A percentile compares a stretch with the other conserved stretches of the same genome.
Conservation (phyloP, 1,140 invertebrate genomes). For the Apis cerana region DNA sequence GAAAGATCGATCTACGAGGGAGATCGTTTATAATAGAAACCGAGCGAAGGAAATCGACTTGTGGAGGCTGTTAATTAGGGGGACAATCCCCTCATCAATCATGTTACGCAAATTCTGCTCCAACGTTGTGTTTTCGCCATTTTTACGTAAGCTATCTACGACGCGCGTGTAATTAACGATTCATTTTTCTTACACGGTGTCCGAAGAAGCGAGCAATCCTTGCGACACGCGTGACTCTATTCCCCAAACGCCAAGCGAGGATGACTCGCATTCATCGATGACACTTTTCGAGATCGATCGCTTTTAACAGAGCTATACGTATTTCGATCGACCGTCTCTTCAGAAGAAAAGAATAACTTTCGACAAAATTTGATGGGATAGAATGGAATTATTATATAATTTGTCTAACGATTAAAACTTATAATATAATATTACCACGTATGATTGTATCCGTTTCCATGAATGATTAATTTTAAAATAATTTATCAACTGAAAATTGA, state of each 20-base stretch:
- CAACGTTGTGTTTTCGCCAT: not conserved
- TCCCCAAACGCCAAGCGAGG: slow-evolving; percentile 47
- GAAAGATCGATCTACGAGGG: not conserved
- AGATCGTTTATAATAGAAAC: not conserved
- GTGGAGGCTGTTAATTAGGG: slow-evolving; percentile 2
- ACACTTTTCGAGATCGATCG: slow-evolving; percentile 37
- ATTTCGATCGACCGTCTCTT: not conserved
- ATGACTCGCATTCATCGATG: slow-evolving; percentile 32
- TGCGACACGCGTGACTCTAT: slow-evolving; percentile 60
- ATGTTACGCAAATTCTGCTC: slow-evolving; percentile 17
- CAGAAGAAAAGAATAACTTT: slow-evolving; percentile 2
- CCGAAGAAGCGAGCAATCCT: not conserved
- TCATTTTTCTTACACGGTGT: slow-evolving; percentile 15
- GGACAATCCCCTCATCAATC: slow-evolving; percentile 31
- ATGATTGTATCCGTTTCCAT: no score
- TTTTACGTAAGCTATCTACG: slow-evolving; percentile 1
- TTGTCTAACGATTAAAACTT: no score
- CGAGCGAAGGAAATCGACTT: slow-evolving; percentile 3
- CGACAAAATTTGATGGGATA: no score
- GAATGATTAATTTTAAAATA: no score
- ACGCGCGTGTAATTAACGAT: slow-evolving; percentile 14
- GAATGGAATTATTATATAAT: no score
- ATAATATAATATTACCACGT: no score
- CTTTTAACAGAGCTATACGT: not conserved
- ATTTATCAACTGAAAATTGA: no score